Evolutionary conservation across 2,113 vertebrate species (phyloP), one percentile per base, ranked within the genome.

Genomic region (Gallinago media): DNA sequence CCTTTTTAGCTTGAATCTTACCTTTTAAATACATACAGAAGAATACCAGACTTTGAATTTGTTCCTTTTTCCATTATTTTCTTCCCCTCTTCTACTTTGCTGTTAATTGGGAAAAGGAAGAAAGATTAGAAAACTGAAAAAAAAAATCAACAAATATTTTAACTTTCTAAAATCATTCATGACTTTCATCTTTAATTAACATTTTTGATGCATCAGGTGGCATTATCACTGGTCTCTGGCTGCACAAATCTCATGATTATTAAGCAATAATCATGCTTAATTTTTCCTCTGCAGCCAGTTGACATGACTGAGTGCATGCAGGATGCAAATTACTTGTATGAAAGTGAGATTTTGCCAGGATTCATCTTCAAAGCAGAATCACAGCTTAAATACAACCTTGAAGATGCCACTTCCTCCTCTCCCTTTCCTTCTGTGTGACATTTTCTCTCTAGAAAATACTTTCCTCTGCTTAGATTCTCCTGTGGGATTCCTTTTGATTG

Each of bases 301-400:
- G 40, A 85, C 0, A 1, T 75, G 63, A 83, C 56, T 55, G 65
- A 81, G 65, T 29, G 42, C 47, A 31, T 1, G 0, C 26, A 72
- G 71, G 66, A 79, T 76, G 58, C 31, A 83, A 88, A 85, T 66
- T 66, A 44, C n/a, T 34, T 23, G 21, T 50, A 21, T 70, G 71
- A 72, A 89, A 93, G 56, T 67, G 74, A 79, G 47, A 72, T 88
- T 94, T 94, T 88, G 71, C 42, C 38, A 44, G 77, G 74, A 75
- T 18, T 78, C 38, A 6, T 61, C 66, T 93, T 88, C 27, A 29
- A 78, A 76, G 66, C 44, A 49, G 58, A 76, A 85, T 85, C 56
- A 85, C 70, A 87, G 16, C 44, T 94, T 56, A 92, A 75, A 47
- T 31, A 21, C 52, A 75, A 25, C 38, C 34, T 66, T 72, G 52